Percentiles rank a stretch among this genome's conserved stretches.
Evolutionary conservation across 2,888 invertebrate genomes (phyloP).

Genomic region (Xestobium rufovillosum): DNA sequence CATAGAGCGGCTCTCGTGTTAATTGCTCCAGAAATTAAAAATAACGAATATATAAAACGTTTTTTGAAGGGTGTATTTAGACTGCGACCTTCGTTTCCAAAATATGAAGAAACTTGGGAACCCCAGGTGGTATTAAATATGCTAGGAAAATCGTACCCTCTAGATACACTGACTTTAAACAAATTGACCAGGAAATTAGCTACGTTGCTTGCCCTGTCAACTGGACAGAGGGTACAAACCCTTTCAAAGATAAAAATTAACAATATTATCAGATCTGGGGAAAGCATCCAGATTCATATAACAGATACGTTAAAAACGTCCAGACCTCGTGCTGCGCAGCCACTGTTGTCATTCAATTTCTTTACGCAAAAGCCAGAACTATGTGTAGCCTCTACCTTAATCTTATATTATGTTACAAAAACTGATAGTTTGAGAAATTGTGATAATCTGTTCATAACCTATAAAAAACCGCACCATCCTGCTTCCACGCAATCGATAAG

Average conservation of each 20-base stretch:
- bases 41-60: too few relatives aligned
- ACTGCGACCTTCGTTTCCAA: too few relatives aligned
- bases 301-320: constrained; percentile 16
- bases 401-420: constrained; percentile 14
- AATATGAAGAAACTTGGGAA: too few relatives aligned
- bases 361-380: constrained; percentile 12
- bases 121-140: too few relatives aligned
- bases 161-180: too few relatives aligned
- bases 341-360: constrained; percentile 17
- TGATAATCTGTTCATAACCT: constrained; percentile 16
- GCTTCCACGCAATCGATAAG: too few relatives aligned
- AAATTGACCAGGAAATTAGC: constrained; percentile 19
- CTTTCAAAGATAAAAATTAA: constrained; percentile 12
- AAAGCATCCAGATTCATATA: constrained; percentile 17
- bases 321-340: constrained; percentile 11
- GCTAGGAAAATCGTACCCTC: too few relatives aligned
- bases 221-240: constrained; percentile 22
- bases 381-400: constrained; percentile 15
- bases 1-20: too few relatives aligned
- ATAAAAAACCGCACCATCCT: constrained; percentile 16
- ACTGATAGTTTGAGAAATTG: constrained; percentile 6
- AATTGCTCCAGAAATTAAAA: too few relatives aligned
- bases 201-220: constrained; percentile 19
- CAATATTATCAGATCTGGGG: constrained; percentile 12
- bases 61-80: too few relatives aligned